Conservation (phyloP, 1,140 invertebrate genomes). For the Gryon sp. region DNA sequence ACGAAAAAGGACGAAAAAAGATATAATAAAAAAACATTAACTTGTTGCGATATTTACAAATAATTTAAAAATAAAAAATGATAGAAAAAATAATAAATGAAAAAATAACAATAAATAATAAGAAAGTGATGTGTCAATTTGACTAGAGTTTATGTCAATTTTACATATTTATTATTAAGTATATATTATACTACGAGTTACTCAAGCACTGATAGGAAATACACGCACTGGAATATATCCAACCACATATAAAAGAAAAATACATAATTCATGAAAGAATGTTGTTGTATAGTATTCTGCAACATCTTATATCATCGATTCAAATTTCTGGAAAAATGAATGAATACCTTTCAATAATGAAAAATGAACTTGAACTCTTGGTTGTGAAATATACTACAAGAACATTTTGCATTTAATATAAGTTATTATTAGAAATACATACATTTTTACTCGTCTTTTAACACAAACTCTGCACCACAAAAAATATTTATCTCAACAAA, state of each 20-base stretch:
- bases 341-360: conserved; percentile 32
- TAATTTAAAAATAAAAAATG: no score
- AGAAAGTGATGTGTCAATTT: no score
- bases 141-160: no score
- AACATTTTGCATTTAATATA: conserved; percentile 48
- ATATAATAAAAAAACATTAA: no score
- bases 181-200: conserved; percentile 8
- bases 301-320: conserved; percentile 35
- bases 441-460: conserved; percentile 29
- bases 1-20: no score
- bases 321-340: conserved; percentile 44
- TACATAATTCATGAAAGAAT: conserved; percentile 34
- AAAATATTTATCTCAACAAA: no score
- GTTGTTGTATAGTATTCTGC: conserved; percentile 10
- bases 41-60: no score
- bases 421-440: conserved; percentile 45
- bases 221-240: not conserved
- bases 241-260: no score
- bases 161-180: not conserved
- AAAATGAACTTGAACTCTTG: conserved; percentile 49
- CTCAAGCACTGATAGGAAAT: conserved; percentile 10
- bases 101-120: no score
- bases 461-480: conserved; percentile 14
- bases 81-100: no score
- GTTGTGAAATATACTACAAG: conserved; percentile 45